A percentile compares a stretch with the other conserved stretches of the same genome.
phyloP scores from a whole-genome alignment of 2,888 invertebrate genomes.

The Zaprionus lineosus region DNA sequence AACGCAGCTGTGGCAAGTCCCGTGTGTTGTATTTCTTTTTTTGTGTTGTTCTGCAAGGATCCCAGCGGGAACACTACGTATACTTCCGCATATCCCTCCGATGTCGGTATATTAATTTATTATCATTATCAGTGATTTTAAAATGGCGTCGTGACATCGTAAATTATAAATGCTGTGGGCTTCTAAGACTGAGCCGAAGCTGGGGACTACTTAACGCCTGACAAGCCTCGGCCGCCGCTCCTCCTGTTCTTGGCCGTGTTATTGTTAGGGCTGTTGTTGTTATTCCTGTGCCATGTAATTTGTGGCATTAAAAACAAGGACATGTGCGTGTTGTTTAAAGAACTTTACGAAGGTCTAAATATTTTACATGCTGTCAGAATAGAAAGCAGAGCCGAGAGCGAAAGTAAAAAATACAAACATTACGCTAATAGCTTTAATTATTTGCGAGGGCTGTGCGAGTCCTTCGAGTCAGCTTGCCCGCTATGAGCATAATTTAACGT shows the following conservation, averaged over 20 bases:
- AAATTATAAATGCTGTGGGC: constrained; percentile 65
- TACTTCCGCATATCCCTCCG: constrained; percentile 26
- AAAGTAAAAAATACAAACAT: constrained; percentile 1
- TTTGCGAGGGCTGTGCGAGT: constrained; percentile 16
- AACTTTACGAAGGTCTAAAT: constrained; percentile 15
- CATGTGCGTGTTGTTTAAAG: constrained; percentile 25
- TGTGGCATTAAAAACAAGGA: constrained; percentile 31
- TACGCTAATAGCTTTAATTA: constrained; percentile 14
- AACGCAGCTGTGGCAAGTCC: constrained; percentile 30
- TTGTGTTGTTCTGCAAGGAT: constrained; percentile 12
- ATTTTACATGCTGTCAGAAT: constrained; percentile 21
- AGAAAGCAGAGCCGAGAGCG: no score
- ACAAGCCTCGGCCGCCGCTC: constrained; percentile 24
- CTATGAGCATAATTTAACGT: no score
- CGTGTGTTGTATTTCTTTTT: no score
- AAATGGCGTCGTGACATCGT: constrained; percentile 74
- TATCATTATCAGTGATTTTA: constrained; percentile 78
- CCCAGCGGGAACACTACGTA: constrained; percentile 15
- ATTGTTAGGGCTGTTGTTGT: constrained; percentile 8
- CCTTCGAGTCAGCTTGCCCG: no score
- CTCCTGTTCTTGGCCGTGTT: constrained; percentile 11
- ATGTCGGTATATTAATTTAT: constrained; percentile 73
- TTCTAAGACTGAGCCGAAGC: constrained; percentile 38
- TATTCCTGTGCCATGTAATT: constrained; percentile 32
- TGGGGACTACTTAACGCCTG: constrained; percentile 66